Percentiles rank a stretch among this genome's conserved stretches.
Evolutionary conservation across 2,888 invertebrate species (phyloP).

Genomic region (Ephialtes manifestator): DNA sequence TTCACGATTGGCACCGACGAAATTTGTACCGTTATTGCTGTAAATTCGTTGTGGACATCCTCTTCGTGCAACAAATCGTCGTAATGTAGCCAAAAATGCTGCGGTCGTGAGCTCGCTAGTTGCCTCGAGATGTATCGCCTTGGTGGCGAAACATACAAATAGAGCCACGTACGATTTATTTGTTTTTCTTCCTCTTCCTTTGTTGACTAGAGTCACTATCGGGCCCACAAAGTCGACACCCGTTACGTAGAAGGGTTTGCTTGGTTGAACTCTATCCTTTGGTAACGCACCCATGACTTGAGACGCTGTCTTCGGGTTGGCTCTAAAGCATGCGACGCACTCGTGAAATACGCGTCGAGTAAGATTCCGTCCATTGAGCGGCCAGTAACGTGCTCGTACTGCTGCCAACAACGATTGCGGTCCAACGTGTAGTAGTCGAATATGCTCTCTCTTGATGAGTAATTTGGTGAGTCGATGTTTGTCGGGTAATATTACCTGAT

Average conservation of each 20-base stretch:
- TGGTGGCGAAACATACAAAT: slow-evolving; percentile 72
- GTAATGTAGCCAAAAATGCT: slow-evolving; percentile 67
- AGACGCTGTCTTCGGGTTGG: slow-evolving; percentile 12
- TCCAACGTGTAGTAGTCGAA: slow-evolving; percentile 58
- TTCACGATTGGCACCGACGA: slow-evolving; percentile 73
- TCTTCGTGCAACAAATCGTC: slow-evolving; percentile 70
- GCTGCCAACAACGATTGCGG: slow-evolving; percentile 63
- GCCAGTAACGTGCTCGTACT: too few relatives aligned
- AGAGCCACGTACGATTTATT: slow-evolving; percentile 69
- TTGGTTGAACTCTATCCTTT: slow-evolving; percentile 38
- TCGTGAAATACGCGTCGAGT: slow-evolving; percentile 55
- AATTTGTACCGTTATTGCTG: slow-evolving; percentile 76
- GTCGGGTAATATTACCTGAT: slow-evolving; percentile 43
- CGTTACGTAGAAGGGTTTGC: slow-evolving; percentile 49
- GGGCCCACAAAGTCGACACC: slow-evolving; percentile 63
- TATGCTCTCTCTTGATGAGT: slow-evolving; percentile 66
- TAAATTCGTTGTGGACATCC: slow-evolving; percentile 64
- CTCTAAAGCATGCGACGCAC: slow-evolving; percentile 67
- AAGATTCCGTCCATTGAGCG: slow-evolving; percentile 50
- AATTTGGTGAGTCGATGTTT: slow-evolving; percentile 47
- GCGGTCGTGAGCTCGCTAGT: slow-evolving; percentile 66
- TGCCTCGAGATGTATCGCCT: slow-evolving; percentile 72
- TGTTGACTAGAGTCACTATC: slow-evolving; percentile 47
- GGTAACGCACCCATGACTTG: slow-evolving; percentile 29
- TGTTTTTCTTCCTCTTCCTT: slow-evolving; percentile 50